Percentiles rank a stretch among this genome's conserved stretches.
phyloP scores from a whole-genome alignment of 2,888 invertebrate genomes.

The Metallyticus violacea region DNA sequence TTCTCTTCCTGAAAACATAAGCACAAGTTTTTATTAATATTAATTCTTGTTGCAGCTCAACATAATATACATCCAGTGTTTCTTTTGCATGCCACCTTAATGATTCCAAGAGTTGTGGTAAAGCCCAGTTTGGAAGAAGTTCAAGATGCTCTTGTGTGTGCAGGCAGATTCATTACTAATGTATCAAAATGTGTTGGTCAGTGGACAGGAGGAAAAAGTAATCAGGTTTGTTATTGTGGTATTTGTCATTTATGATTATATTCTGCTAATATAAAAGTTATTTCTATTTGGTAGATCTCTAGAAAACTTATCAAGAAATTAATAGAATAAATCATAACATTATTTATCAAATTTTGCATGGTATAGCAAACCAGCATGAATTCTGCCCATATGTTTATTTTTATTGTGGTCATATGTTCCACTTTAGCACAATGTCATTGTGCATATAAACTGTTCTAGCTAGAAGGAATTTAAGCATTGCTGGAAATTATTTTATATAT shows the following conservation, averaged over 20 bases:
- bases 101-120: constrained; percentile 85
- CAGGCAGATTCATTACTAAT: constrained; percentile 81
- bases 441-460: no score
- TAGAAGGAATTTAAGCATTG: no score
- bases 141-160: constrained; percentile 77
- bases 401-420: no score
- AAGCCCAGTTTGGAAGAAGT: constrained; percentile 88
- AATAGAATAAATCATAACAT: not conserved
- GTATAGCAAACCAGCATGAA: not conserved
- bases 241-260: not conserved
- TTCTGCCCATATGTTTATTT: not conserved
- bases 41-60: not conserved
- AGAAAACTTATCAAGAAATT: not conserved
- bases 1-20: no score
- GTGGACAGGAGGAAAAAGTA: constrained; percentile 74
- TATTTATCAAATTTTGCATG: not conserved
- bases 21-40: not conserved
- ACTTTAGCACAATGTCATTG: no score
- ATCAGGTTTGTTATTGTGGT: constrained; percentile 34
- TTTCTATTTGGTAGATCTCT: not conserved
- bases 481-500: no score
- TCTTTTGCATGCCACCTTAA: constrained; percentile 74
- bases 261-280: no score
- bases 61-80: constrained; percentile 65
- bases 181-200: constrained; percentile 88